Base-by-base conservation (phyloP, 1,140 invertebrate species). In the Anastatus disparis region DNA sequence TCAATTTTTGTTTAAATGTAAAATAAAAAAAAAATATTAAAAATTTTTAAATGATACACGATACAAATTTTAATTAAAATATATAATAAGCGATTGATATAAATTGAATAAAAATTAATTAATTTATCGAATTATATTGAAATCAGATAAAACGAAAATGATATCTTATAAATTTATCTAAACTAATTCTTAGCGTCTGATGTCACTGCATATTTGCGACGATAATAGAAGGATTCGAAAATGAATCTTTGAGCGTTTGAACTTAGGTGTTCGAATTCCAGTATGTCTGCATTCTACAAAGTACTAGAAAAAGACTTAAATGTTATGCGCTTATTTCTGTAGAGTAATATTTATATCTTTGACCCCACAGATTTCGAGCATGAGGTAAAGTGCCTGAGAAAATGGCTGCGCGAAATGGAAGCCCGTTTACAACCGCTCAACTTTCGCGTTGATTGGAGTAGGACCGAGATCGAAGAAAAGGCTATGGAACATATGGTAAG, bases 401-500 rank as follows among this genome's bases (percentile, higher is more conserved):
- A 87, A 74, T 89, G 88, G 88, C 72, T 89, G 46, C 85, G 87
- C 29, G 87, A 89, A 71, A 89, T 91, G 85, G 91, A 92, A 79
- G 87, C 87, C 17, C 87, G 89, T 55, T 83, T 92, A 53, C 89
- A 90, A 67, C 91, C 91, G 40, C 82, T 92, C 22, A 88, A 89
- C 77, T 87, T 92, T 62, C 87, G 85, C 9, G 77, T 88, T n/a
- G 86, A 89, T 71, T 90, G 89, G 84, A 87, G 88, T 31, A 86
- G 88, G 77, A 85, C 88, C 73, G 90, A 92, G 78, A 84, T 93
- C 65, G 86, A 91, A 77, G 87, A 91, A 76, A 91, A 91, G 77
- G 88, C 90, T 72, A 86, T 88, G 63, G 91, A 92, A 81, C 89
- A 91, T 81, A 89, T 91, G 90, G 91, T 92, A 79, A 87, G 87